These are phyloP conservation scores for Drosophila busckii DNA, from an alignment of 1,140 invertebrate genomes.

Conservation along the genomic window DNA sequence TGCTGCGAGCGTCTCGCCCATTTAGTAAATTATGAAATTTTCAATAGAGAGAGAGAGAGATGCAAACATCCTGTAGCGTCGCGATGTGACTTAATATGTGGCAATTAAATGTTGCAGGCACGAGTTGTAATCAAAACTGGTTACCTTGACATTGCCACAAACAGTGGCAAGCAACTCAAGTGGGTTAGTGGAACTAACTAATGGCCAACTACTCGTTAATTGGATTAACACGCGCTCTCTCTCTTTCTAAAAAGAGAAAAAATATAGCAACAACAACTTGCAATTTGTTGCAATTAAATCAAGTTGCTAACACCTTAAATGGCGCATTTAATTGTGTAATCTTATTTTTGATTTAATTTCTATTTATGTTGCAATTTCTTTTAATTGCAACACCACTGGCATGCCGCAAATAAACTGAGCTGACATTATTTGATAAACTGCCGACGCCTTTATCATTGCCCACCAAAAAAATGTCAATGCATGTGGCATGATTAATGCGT, in stretches of 20 bases:
- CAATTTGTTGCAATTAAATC: slow-evolving; percentile 74
- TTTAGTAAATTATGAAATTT: slow-evolving; percentile 62
- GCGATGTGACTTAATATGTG: too few species aligned
- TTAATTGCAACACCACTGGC: slow-evolving; percentile 49
- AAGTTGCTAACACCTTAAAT: slow-evolving; percentile 68
- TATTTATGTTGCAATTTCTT: slow-evolving; percentile 74
- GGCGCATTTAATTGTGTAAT: slow-evolving; percentile 74
- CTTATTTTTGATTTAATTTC: slow-evolving; percentile 68
- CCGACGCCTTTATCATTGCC: slow-evolving; percentile 59
- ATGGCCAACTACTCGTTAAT: slow-evolving; percentile 66
- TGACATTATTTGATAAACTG: slow-evolving; percentile 67
- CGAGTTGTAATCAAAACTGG: slow-evolving; percentile 63
- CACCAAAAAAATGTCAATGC: slow-evolving; percentile 55
- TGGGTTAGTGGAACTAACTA: slow-evolving; percentile 54
- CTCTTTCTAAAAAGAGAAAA: background rate
- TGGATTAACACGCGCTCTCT: slow-evolving; percentile 60
- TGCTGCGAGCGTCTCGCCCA: slow-evolving; percentile 28
- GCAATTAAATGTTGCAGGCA: slow-evolving; percentile 3
- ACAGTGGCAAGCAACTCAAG: slow-evolving; percentile 17
- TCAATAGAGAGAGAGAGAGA: too few species aligned
- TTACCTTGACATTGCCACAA: slow-evolving; percentile 65
- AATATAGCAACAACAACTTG: slow-evolving; percentile 41
- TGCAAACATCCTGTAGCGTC: slow-evolving; percentile 54
- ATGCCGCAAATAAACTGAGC: background rate
- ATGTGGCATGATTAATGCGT: slow-evolving; percentile 57